Conservation (phyloP, 1,140 invertebrate species). For the Scaptomyza pallida region DNA sequence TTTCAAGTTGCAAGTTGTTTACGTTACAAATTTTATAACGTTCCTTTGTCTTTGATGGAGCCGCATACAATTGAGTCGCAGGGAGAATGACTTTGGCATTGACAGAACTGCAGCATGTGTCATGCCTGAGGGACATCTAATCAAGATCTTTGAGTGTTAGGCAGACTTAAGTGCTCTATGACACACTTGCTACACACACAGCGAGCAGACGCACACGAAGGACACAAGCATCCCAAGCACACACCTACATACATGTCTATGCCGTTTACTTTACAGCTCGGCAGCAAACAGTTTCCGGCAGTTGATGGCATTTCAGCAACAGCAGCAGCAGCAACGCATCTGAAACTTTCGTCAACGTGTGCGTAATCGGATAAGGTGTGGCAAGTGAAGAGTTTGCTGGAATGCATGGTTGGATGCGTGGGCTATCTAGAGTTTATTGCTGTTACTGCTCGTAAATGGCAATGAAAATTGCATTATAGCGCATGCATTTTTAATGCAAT, state of each 20-base stretch:
- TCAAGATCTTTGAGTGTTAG: slow-evolving; percentile 57
- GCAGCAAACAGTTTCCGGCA: slow-evolving; percentile 51
- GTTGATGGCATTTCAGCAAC: slow-evolving; percentile 19
- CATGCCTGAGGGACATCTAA: slow-evolving; percentile 58
- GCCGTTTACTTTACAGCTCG: slow-evolving; percentile 38
- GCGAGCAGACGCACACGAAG: slow-evolving; percentile 14
- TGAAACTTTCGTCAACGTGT: slow-evolving; percentile 21
- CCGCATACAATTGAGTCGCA: background rate
- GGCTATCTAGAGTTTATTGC: slow-evolving; percentile 5
- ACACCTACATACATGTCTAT: slow-evolving; percentile 19
- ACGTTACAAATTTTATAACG: background rate
- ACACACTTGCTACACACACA: slow-evolving; percentile 14
- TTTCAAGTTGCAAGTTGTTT: background rate
- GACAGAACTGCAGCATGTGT: slow-evolving; percentile 25
- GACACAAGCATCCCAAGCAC: background rate
- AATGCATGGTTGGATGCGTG: background rate
- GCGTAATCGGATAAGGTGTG: slow-evolving; percentile 10
- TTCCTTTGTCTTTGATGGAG: background rate
- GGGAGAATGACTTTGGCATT: slow-evolving; percentile 7
- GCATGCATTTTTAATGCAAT: slow-evolving; percentile 61
- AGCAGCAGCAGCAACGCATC: background rate
- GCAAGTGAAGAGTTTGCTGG: background rate
- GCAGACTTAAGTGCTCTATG: slow-evolving; percentile 56
- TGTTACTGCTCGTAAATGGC: slow-evolving; percentile 36
- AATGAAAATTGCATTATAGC: slow-evolving; percentile 62